phyloP scores from a whole-genome alignment of 2,888 invertebrate species.

The Latrodectus hesperus region DNA sequence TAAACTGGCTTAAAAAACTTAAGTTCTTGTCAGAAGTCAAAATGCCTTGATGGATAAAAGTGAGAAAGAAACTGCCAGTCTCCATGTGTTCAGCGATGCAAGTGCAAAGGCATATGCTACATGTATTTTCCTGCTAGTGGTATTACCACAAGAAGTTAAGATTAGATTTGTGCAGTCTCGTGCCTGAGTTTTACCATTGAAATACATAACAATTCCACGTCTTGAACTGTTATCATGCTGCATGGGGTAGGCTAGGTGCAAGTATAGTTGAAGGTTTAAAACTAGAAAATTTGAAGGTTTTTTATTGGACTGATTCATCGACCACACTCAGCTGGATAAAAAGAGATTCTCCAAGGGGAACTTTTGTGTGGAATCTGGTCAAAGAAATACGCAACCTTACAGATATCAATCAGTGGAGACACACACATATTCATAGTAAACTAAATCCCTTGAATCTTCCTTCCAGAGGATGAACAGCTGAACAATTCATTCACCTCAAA shows the following conservation, averaged over 20 bases:
- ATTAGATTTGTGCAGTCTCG: not conserved
- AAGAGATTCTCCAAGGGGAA: slow-evolving; percentile 69
- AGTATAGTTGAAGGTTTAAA: not conserved
- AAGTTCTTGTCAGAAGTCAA: not conserved
- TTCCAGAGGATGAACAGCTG: not conserved
- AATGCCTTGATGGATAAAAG: not conserved
- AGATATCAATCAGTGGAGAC: not conserved
- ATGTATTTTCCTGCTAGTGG: slow-evolving; percentile 4
- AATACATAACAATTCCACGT: slow-evolving; percentile 7
- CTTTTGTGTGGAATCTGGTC: slow-evolving; percentile 71
- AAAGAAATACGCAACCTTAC: slow-evolving; percentile 71
- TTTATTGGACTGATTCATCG: slow-evolving; percentile 11
- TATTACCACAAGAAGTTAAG: not conserved
- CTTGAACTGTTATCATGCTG: not conserved
- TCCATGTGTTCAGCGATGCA: slow-evolving; percentile 23
- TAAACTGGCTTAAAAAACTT: not conserved
- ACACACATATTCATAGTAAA: not conserved
- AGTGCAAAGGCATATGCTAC: slow-evolving; percentile 5
- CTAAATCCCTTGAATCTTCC: not conserved
- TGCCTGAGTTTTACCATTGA: not conserved
- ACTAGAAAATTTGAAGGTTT: not conserved
- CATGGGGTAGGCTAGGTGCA: slow-evolving; percentile 9
- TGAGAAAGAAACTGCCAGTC: not conserved
- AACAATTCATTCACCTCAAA: not conserved
- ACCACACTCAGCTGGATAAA: slow-evolving; percentile 70